These are phyloP conservation scores for Hippolais icterina DNA, from an alignment of 2,113 vertebrate genomes.

Conservation along the genomic window DNA sequence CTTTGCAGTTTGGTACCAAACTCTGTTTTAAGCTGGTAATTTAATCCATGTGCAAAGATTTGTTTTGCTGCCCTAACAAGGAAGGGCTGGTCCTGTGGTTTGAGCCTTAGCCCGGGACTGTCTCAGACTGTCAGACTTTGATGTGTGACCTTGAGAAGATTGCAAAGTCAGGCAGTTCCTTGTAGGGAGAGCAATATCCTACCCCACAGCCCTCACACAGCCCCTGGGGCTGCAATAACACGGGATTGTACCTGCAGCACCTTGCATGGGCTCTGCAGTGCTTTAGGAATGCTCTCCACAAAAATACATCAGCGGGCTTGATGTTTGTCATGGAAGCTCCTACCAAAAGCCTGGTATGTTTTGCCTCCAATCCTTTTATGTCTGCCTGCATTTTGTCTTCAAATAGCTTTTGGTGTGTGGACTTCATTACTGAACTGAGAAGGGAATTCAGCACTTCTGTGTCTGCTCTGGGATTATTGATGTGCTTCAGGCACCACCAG, in stretches of 20 bases:
- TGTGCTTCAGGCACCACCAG: neutral
- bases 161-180: neutral
- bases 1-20: constrained; percentile 20
- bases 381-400: neutral
- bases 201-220: neutral
- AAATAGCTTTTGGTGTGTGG: neutral
- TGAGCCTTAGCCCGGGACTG: constrained; percentile 5
- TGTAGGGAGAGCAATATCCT: neutral
- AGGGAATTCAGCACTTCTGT: neutral
- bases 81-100: constrained; percentile 12
- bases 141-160: constrained; percentile 42
- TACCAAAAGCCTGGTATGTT: neutral
- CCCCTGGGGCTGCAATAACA: neutral
- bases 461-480: neutral
- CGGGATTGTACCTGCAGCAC: neutral
- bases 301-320: neutral
- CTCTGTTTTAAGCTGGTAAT: neutral
- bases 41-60: constrained; percentile 2
- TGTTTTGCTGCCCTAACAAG: neutral
- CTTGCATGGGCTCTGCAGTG: neutral
- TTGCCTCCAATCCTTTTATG: neutral
- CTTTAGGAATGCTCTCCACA: neutral
- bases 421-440: neutral
- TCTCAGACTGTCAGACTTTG: neutral
- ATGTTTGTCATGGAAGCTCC: neutral